Evolutionary conservation across 2,113 vertebrate genomes (phyloP).

Genomic region (Gopherus evgoodei): DNA sequence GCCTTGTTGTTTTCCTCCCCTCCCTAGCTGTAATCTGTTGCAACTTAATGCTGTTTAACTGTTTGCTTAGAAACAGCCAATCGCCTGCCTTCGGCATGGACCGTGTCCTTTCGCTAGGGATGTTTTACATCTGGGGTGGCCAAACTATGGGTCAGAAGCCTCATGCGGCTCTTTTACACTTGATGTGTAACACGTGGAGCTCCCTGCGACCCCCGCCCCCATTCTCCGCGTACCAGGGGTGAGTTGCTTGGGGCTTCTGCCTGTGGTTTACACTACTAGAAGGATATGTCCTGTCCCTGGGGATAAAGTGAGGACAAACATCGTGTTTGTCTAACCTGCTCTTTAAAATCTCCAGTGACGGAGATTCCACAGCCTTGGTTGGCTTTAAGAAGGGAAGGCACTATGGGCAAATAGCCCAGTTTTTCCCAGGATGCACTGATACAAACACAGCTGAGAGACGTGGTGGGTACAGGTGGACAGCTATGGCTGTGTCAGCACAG

Average conservation of each 20-base stretch:
- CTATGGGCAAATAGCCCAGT: neutral
- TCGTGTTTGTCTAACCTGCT: no score
- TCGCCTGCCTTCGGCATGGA: neutral
- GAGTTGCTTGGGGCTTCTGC: no score
- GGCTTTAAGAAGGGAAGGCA: neutral
- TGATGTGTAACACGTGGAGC: no score
- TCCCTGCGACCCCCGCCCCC: no score
- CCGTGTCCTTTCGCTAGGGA: neutral
- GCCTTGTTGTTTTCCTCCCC: conserved; percentile 57
- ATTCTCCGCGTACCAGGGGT: no score
- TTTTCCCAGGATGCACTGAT: neutral
- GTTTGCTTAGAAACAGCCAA: neutral
- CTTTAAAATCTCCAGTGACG: no score
- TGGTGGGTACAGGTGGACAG: neutral
- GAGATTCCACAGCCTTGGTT: no score
- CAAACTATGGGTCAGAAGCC: no score
- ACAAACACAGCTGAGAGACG: neutral
- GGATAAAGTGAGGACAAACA: no score
- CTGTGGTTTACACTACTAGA: no score
- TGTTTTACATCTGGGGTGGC: neutral
- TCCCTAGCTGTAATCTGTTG: neutral
- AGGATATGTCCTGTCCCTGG: no score
- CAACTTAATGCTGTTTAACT: neutral
- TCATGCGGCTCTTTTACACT: no score
- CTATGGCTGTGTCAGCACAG: neutral